Percentiles rank a stretch among this genome's conserved stretches.
These are phyloP conservation scores for Plebejus melissa DNA, from an alignment of 2,888 invertebrate species.

Conservation along the genomic window DNA sequence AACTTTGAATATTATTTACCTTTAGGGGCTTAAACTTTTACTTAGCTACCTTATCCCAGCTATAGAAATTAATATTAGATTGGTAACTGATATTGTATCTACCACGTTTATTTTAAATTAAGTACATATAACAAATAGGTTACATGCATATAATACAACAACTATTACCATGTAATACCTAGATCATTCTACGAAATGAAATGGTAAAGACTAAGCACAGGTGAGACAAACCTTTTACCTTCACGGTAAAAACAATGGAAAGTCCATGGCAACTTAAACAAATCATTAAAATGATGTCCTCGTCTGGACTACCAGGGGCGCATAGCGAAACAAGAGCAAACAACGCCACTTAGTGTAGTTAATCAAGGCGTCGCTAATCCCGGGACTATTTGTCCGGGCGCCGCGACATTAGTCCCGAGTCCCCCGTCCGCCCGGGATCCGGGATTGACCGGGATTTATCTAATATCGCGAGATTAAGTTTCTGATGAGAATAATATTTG, in stretches of 20 bases:
- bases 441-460: conserved; percentile 48
- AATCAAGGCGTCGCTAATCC: conserved; percentile 69
- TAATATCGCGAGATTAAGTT: conserved; percentile 48
- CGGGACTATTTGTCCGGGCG: conserved; percentile 60
- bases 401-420: conserved; percentile 73
- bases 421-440: conserved; percentile 54
- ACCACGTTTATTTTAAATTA: too few species aligned
- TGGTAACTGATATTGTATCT: too few species aligned
- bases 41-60: too few species aligned
- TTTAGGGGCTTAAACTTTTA: too few species aligned
- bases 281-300: conserved; percentile 20
- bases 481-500: conserved; percentile 36
- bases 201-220: neutral
- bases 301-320: conserved; percentile 57
- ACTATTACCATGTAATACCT: neutral
- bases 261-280: neutral
- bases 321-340: conserved; percentile 62
- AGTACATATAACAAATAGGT: too few species aligned
- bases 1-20: neutral
- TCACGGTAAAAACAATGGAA: neutral
- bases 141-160: too few species aligned
- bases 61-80: too few species aligned
- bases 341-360: conserved; percentile 59
- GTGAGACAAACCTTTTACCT: neutral
- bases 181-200: neutral